Evolutionary conservation across 2,797 vertebrate genomes (phyloP), one percentile per base, ranked within the genome.

Genomic region (Semotilus atromaculatus): DNA sequence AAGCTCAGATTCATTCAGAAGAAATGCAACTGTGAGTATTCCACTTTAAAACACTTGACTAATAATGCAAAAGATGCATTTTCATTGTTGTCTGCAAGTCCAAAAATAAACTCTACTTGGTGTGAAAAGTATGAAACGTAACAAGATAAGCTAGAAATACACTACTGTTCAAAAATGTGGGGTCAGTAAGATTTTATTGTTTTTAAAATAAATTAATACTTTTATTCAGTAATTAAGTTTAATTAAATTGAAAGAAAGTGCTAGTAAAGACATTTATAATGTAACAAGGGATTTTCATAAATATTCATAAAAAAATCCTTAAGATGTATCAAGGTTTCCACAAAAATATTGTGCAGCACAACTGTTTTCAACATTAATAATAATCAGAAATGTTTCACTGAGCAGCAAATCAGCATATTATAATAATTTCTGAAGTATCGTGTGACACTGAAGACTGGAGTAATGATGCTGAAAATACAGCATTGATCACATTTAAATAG

Each of bases 1-100:
- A 99, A 99, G 86, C 95, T 99, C 89, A 91, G 97, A 89, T 98
- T 97, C 89, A 94, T 99, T 45, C 97, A 99, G 89, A 98, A 97
- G 90, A 94, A 96, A 90, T 98, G 97, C 91, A 98, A 98, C 92
- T 89, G 97, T 99, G 93, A 97, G 97, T 97, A 6, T 6, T 29
- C 8, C 26, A 40, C 14, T 26, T 11, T 5, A 45, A 70, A 10
- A 19, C 31, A 7, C 21, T 68, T 1, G 21, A 34, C 48, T 26
- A n/a, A 2, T 19, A 16, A 7, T 73, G 26, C 43, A 16, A 34
- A 31, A 58, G 21, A 70, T 29, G 48, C 29, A 53, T n/a, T 75
- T 34, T 53, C 43, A 73, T 11, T 21, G 26, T 51, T 48, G 45
- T 51, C 26, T 51, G 2, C 8, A 73, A 51, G 18, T 51, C 31